Conservation (phyloP, 2,888 invertebrate genomes). For the Callimorpha dominula region DNA sequence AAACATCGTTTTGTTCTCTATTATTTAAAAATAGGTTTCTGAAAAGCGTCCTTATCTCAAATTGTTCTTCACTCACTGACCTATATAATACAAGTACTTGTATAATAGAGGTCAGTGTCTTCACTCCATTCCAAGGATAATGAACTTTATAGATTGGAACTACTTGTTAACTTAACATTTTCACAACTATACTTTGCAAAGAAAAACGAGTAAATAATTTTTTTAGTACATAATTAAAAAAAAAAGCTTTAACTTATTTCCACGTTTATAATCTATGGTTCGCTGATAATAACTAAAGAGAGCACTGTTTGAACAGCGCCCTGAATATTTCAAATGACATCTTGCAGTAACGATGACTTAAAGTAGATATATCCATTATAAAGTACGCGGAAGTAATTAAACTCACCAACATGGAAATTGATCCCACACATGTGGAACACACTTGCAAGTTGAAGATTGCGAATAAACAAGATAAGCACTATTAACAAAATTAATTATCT, state of each 20-base stretch:
- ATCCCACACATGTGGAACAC: conserved; percentile 1
- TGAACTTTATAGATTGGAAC: neutral
- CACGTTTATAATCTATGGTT: no score
- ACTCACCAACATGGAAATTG: conserved; percentile 21
- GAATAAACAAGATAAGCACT: neutral
- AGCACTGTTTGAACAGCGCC: neutral
- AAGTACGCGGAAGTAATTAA: conserved; percentile 2
- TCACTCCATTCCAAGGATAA: no score
- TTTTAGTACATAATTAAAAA: neutral
- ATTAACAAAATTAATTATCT: neutral
- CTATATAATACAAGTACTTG: no score
- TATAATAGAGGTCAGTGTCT: no score
- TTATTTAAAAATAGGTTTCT: no score
- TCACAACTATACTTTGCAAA: neutral
- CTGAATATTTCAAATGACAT: neutral
- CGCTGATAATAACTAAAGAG: neutral
- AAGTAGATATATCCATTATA: neutral
- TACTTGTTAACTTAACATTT: neutral
- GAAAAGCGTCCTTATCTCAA: no score
- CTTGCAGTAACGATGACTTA: neutral
- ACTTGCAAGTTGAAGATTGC: neutral
- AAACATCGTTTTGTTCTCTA: no score
- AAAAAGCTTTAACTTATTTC: no score
- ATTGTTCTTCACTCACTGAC: no score
- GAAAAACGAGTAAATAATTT: no score